A percentile compares a stretch with the other conserved stretches of the same genome.
Conservation (phyloP, 2,888 invertebrate genomes). For the Hydropsyche betteni region DNA sequence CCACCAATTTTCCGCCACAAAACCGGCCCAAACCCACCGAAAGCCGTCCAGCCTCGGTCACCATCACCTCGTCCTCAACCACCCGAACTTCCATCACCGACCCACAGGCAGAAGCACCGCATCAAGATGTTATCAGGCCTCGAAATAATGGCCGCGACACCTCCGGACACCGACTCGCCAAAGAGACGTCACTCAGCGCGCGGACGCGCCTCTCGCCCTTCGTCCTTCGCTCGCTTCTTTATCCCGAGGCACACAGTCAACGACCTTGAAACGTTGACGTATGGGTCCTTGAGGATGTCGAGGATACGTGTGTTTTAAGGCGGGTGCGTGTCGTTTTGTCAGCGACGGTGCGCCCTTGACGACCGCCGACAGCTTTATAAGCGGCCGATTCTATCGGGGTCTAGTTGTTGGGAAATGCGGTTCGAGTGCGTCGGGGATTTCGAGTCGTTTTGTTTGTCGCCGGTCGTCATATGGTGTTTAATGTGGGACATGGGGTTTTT, state of each 20-base stretch:
- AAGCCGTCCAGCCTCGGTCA: no score
- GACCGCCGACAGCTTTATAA: conserved; percentile 21
- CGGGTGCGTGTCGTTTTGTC: not conserved
- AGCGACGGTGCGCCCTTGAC: not conserved
- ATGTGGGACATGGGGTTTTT: no score
- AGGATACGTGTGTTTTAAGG: not conserved
- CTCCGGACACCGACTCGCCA: conserved; percentile 20
- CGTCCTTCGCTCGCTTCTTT: not conserved
- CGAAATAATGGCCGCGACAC: conserved; percentile 27
- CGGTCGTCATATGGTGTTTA: no score
- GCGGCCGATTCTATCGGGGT: not conserved
- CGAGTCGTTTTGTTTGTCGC: no score
- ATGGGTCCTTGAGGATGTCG: not conserved
- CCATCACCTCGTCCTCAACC: not conserved
- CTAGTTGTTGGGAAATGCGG: no score
- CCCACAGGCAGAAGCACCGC: not conserved
- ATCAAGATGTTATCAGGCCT: conserved; percentile 26
- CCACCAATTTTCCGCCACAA: no score
- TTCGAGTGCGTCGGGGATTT: no score
- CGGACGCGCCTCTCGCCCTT: not conserved
- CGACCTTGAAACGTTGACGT: not conserved
- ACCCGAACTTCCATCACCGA: not conserved
- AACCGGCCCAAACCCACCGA: no score
- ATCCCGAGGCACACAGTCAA: not conserved
- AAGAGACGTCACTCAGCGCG: conserved; percentile 20